These are phyloP conservation scores for Tylochromis polylepis DNA, from an alignment of 2,113 vertebrate genomes.

Conservation along the genomic window DNA sequence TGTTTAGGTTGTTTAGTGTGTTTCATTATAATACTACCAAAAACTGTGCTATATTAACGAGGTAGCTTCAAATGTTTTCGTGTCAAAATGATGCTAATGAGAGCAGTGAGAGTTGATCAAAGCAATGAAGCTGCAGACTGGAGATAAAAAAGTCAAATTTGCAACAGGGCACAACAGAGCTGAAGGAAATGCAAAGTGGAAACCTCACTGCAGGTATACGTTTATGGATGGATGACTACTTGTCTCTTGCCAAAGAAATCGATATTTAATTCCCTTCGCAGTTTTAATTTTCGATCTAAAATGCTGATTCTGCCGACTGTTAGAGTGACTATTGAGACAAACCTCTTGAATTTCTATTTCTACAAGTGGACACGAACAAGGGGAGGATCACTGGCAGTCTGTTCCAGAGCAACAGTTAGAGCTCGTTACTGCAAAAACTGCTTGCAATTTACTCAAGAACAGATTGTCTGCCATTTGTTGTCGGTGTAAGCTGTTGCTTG, in stretches of 20 bases:
- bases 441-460: background rate
- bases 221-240: background rate
- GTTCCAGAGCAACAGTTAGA: background rate
- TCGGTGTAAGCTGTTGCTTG: background rate
- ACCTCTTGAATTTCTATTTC: background rate
- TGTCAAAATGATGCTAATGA: background rate
- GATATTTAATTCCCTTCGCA: background rate
- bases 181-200: background rate
- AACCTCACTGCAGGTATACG: background rate
- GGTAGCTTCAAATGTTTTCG: background rate
- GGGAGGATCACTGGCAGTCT: background rate
- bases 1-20: background rate
- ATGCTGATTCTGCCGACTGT: background rate
- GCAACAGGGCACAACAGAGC: background rate
- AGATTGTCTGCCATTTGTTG: background rate
- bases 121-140: background rate
- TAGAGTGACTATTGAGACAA: background rate
- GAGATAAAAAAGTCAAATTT: background rate
- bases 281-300: background rate
- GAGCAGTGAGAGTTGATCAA: background rate
- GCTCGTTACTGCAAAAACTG: background rate
- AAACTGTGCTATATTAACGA: background rate
- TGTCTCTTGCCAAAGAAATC: background rate
- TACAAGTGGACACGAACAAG: background rate
- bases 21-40: background rate